These are phyloP conservation scores for Hystrix brachyura DNA, from an alignment of 2,113 vertebrate species.

Conservation along the genomic window DNA sequence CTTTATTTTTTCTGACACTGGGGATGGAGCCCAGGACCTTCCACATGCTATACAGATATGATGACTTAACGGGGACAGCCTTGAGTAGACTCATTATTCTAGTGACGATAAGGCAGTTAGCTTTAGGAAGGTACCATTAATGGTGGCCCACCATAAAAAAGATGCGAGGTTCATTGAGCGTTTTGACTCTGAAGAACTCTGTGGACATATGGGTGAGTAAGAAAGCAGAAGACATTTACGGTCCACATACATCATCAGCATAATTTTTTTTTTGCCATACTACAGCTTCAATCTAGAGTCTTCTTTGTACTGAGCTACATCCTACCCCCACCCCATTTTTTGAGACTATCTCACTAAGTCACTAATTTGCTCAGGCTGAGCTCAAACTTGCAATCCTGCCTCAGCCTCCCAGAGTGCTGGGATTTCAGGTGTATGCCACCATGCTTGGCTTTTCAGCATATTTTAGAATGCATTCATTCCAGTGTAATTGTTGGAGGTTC, in stretches of 20 bases:
- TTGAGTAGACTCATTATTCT: slow-evolving; percentile 43
- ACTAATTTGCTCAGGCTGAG: background rate
- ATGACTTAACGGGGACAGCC: background rate
- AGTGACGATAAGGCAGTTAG: background rate
- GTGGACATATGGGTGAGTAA: background rate
- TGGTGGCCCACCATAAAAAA: background rate
- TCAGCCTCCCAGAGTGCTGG: background rate
- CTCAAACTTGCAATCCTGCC: background rate
- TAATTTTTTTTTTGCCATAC: background rate
- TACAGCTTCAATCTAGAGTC: background rate
- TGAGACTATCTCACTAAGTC: background rate
- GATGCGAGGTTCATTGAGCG: background rate
- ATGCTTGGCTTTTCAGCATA: background rate
- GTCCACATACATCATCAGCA: background rate
- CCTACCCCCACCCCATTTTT: background rate
- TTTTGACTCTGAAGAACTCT: background rate
- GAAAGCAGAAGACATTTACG: background rate
- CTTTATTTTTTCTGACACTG: background rate
- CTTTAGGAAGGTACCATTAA: background rate
- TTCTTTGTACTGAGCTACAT: background rate
- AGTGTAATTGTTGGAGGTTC: background rate
- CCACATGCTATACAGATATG: no score
- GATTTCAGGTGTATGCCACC: background rate
- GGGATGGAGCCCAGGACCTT: background rate
- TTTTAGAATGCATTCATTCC: background rate